phyloP scores from a whole-genome alignment of 2,113 vertebrate genomes.

The Psittacus erithacus region DNA sequence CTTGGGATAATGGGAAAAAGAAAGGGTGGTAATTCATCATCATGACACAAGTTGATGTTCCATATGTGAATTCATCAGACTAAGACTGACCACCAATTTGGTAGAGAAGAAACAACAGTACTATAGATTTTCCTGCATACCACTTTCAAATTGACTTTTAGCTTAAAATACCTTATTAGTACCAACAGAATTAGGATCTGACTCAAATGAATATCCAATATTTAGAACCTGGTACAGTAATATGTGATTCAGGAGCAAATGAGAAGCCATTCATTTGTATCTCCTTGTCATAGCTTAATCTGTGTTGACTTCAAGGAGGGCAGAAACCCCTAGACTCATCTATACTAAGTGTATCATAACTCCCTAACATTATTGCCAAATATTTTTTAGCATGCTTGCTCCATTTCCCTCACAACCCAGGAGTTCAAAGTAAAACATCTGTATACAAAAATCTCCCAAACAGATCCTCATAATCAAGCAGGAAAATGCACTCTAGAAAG shows the following conservation, averaged over 20 bases:
- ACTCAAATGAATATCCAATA: background rate
- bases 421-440: background rate
- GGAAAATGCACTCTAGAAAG: background rate
- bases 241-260: background rate
- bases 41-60: background rate
- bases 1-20: background rate
- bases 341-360: fast-evolving
- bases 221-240: background rate
- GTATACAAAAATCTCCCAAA: background rate
- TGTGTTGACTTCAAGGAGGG: background rate
- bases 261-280: background rate
- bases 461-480: background rate
- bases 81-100: background rate
- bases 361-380: background rate
- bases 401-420: background rate
- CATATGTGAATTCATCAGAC: background rate
- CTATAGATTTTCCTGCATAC: background rate
- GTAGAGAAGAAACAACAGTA: background rate
- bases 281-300: background rate
- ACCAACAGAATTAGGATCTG: background rate
- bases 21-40: background rate
- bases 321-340: background rate
- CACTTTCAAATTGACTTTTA: background rate
- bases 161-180: background rate
- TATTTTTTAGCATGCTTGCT: background rate